Conservation (phyloP, 2,797 vertebrate species). For the Anabacerthia variegaticeps region DNA sequence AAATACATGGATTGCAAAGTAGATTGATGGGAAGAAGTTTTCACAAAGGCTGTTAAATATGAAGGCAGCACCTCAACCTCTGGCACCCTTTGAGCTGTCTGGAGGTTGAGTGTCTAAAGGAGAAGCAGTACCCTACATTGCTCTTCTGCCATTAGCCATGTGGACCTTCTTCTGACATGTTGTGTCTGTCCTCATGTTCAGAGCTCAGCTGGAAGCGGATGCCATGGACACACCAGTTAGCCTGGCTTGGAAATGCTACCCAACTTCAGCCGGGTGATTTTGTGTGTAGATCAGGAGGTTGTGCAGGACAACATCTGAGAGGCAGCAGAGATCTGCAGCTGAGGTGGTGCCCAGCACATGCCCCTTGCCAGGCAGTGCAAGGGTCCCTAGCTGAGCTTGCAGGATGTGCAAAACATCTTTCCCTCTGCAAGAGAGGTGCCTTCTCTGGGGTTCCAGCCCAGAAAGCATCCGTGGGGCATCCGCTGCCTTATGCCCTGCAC, state of each 20-base stretch:
- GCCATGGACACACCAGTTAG: neutral
- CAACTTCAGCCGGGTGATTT: neutral
- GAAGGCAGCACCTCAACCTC: neutral
- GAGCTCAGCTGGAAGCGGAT: neutral
- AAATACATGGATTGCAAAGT: neutral
- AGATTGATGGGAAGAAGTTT: neutral
- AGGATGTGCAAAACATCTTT: neutral
- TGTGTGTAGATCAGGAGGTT: neutral
- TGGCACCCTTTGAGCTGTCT: neutral
- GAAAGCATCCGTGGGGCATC: accelerated
- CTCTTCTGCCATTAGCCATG: neutral
- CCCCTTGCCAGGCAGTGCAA: neutral
- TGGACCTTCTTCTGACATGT: neutral
- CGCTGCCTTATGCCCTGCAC: accelerated
- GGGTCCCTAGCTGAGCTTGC: accelerated
- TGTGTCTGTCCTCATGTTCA: neutral
- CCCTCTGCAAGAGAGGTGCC: neutral
- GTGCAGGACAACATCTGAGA: neutral
- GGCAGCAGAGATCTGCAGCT: neutral
- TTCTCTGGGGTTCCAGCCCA: neutral
- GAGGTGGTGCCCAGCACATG: neutral
- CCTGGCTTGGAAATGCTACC: neutral
- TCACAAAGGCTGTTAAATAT: neutral
- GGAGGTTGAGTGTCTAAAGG: neutral
- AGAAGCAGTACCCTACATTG: accelerated